Conservation (phyloP, 2,797 vertebrate species). For the Megalops cyprinoides region DNA sequence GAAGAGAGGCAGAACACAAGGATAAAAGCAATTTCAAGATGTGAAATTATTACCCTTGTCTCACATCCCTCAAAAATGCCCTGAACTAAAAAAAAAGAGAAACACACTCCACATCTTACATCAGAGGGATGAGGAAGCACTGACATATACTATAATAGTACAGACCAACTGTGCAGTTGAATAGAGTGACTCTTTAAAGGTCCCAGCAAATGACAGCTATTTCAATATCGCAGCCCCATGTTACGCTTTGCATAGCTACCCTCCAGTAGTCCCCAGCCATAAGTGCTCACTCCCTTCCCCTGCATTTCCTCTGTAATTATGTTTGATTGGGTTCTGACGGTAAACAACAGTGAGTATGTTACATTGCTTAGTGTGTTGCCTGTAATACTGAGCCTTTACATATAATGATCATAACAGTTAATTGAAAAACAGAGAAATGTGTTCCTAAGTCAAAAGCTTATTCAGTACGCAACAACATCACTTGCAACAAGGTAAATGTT, state of each 20-base stretch:
- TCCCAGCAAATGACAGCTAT: not conserved
- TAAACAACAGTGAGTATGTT: not conserved
- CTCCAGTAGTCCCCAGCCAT: not conserved
- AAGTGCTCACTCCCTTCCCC: not conserved
- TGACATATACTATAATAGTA: not conserved
- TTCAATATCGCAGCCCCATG: not conserved
- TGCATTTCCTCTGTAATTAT: not conserved
- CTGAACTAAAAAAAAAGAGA: not conserved
- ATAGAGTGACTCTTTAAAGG: not conserved
- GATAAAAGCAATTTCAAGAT: not conserved
- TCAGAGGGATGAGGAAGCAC: not conserved
- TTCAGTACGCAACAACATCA: slow-evolving; percentile 18
- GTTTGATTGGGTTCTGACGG: not conserved
- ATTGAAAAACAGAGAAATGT: not conserved
- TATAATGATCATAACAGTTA: not conserved
- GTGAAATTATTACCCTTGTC: slow-evolving; percentile 3
- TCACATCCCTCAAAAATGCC: not conserved
- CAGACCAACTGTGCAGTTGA: not conserved
- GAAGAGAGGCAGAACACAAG: not conserved
- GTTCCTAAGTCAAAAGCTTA: slow-evolving; percentile 8
- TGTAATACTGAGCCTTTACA: not conserved
- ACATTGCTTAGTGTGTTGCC: not conserved
- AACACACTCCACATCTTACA: not conserved
- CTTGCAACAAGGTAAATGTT: slow-evolving; percentile 35
- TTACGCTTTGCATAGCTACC: not conserved